Percentiles rank a stretch among this genome's conserved stretches.
These are phyloP conservation scores for Orgyia antiqua DNA, from an alignment of 2,888 invertebrate genomes.

Conservation along the genomic window DNA sequence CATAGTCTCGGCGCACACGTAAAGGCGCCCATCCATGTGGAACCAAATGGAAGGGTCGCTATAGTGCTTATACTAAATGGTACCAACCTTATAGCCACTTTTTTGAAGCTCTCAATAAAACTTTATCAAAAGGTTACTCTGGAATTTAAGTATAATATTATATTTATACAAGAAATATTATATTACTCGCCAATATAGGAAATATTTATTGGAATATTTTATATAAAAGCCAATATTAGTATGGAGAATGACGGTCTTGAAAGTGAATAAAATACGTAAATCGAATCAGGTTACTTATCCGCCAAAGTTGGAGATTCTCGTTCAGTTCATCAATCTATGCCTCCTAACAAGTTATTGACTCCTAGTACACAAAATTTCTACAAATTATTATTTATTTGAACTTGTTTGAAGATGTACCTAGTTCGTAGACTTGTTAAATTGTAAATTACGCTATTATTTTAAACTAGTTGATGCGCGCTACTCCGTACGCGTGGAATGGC, in stretches of 20 bases:
- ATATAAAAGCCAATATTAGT: conserved; percentile 10
- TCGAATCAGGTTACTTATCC: conserved; percentile 4
- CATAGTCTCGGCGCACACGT: conserved; percentile 33
- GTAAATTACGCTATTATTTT: too few relatives aligned
- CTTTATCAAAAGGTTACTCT: conserved; percentile 20
- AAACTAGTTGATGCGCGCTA: too few relatives aligned
- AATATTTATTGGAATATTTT: conserved; percentile 18
- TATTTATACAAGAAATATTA: too few relatives aligned
- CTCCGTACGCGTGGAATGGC: too few relatives aligned
- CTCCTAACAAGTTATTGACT: neutral
- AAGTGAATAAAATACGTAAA: conserved; percentile 6
- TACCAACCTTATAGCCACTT: conserved; percentile 29
- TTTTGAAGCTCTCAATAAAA: conserved; percentile 19
- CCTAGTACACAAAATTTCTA: neutral
- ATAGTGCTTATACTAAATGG: conserved; percentile 44
- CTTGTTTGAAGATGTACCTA: too few relatives aligned
- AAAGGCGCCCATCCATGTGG: conserved; percentile 40
- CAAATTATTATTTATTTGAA: too few relatives aligned
- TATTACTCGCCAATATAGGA: too few relatives aligned
- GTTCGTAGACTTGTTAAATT: too few relatives aligned
- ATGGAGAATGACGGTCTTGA: conserved; percentile 1
- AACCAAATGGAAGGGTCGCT: conserved; percentile 48
- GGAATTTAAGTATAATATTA: too few relatives aligned
- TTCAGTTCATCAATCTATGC: conserved; percentile 1
- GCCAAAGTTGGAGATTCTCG: conserved; percentile 1